Conservation (phyloP, 53 echinoderm and acorn worm genomes). For the Temnopleurus reevesii region DNA sequence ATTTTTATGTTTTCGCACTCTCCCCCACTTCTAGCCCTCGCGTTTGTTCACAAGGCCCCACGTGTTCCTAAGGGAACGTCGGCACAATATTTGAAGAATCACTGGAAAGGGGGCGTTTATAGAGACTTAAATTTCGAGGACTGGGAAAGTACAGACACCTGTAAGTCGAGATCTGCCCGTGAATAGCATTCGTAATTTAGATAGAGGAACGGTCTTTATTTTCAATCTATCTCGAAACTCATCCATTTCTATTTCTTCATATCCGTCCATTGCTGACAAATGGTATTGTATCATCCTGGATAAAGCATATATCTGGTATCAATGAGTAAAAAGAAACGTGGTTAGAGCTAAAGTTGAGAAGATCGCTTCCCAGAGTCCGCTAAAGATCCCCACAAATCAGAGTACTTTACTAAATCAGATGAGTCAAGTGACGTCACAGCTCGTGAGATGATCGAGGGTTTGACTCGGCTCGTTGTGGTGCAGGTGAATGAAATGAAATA, state of each 20-base stretch:
- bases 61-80: conserved; percentile 45
- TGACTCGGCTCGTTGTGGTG: too few species aligned
- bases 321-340: background rate
- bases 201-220: conserved; percentile 7
- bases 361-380: too few species aligned
- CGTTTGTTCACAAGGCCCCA: conserved; percentile 38
- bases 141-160: conserved; percentile 44
- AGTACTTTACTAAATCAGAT: too few species aligned
- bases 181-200: conserved; percentile 34
- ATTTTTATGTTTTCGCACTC: background rate
- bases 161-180: conserved; percentile 1
- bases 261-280: background rate
- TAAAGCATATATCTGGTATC: too few species aligned
- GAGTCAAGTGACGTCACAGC: background rate
- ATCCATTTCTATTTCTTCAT: conserved; percentile 6
- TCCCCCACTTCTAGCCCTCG: background rate
- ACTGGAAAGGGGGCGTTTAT: conserved; percentile 38
- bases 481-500: too few species aligned
- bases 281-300: background rate
- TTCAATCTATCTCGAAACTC: conserved; percentile 11
- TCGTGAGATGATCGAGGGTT: too few species aligned
- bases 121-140: conserved; percentile 45
- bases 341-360: background rate
- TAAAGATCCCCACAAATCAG: too few species aligned
- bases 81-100: conserved; percentile 57